A percentile compares a stretch with the other conserved stretches of the same genome.
phyloP scores from a whole-genome alignment of 1,140 invertebrate species.

The Bicyclus anynana region DNA sequence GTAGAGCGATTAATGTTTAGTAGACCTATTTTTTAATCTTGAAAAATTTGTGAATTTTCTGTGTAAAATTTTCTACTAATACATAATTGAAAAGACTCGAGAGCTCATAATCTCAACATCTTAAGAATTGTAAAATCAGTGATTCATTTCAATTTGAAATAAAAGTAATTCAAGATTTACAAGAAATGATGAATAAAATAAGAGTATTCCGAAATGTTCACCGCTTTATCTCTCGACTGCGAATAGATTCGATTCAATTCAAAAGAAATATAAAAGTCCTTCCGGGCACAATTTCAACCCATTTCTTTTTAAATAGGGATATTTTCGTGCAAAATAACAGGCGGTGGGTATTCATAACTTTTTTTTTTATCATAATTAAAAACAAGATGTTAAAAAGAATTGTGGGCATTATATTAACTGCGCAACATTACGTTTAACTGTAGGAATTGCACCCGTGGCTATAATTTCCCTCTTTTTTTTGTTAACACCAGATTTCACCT shows the following conservation, averaged over 20 bases:
- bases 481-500: constrained; percentile 25
- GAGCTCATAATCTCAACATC: too few relatives aligned
- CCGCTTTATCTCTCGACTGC: not conserved
- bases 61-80: too few relatives aligned
- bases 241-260: not conserved
- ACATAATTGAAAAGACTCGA: too few relatives aligned
- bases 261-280: not conserved
- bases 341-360: constrained; percentile 4
- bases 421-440: constrained; percentile 19
- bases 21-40: too few relatives aligned
- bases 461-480: constrained; percentile 31
- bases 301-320: not conserved
- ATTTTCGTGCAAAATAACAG: not conserved
- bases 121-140: too few relatives aligned
- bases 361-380: constrained; percentile 17
- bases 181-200: too few relatives aligned
- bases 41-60: too few relatives aligned
- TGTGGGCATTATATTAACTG: constrained; percentile 11
- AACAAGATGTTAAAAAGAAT: constrained; percentile 14
- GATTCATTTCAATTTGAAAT: too few relatives aligned
- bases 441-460: constrained; percentile 30
- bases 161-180: too few relatives aligned
- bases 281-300: not conserved
- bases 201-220: not conserved
- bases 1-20: too few relatives aligned